These are phyloP conservation scores for Drosophila histrio DNA, from an alignment of 2,888 invertebrate genomes.

Conservation along the genomic window DNA sequence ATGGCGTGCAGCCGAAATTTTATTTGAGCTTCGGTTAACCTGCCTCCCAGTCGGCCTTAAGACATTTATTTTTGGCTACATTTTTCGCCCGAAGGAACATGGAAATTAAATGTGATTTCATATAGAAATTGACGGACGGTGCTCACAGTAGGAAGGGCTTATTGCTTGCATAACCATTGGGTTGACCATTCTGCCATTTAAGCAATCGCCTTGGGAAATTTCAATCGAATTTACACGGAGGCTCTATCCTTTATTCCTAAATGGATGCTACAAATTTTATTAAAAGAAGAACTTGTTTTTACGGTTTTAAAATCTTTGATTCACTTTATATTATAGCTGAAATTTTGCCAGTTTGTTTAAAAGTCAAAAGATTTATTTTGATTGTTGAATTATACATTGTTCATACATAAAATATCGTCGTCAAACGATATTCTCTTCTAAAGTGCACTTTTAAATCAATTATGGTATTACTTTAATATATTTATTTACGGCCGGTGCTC, in stretches of 20 bases:
- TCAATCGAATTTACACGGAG: background rate
- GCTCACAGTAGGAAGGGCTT: conserved; percentile 24
- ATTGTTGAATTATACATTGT: too few species aligned
- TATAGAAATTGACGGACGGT: conserved; percentile 61
- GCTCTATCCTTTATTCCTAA: too few species aligned
- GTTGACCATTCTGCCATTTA: background rate
- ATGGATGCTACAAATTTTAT: background rate
- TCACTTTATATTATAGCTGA: too few species aligned
- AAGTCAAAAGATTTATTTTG: too few species aligned
- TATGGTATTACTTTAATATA: too few species aligned
- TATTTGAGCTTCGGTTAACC: conserved; percentile 67
- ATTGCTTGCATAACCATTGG: background rate
- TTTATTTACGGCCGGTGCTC: too few species aligned
- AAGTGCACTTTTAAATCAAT: too few species aligned
- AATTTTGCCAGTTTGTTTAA: too few species aligned
- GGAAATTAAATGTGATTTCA: conserved; percentile 57
- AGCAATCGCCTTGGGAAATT: background rate
- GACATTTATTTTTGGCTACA: conserved; percentile 56
- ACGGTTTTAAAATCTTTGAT: too few species aligned
- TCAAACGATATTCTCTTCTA: too few species aligned
- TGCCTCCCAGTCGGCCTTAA: conserved; percentile 50
- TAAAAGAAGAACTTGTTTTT: too few species aligned
- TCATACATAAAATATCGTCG: too few species aligned
- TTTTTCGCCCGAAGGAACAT: conserved; percentile 34
- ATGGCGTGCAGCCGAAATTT: conserved; percentile 72